Percentiles rank a stretch among this genome's conserved stretches.
Evolutionary conservation across 2,797 vertebrate genomes (phyloP).

Genomic region (Rhinoraja longicauda): DNA sequence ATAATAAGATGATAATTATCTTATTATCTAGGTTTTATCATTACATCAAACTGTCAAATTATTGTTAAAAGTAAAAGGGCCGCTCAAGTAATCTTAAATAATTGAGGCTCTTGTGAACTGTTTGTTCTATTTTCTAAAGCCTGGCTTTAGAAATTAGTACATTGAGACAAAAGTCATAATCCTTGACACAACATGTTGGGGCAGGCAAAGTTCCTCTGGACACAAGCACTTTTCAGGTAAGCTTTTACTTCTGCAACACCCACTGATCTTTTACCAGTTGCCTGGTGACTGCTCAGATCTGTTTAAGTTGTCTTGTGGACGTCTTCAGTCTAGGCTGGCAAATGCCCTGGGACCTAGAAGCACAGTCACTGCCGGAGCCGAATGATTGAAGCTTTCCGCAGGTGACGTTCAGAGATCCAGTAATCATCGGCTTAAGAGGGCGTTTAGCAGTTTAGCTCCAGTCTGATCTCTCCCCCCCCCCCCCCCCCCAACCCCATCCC

Average conservation of each 20-base stretch:
- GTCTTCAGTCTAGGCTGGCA: neutral
- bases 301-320: neutral
- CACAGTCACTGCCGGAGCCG: neutral
- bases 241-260: neutral
- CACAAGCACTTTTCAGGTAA: neutral
- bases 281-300: neutral
- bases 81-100: neutral
- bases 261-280: neutral
- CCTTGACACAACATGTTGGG: neutral
- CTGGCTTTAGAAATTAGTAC: conserved; percentile 17
- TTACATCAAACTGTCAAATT: conserved; percentile 7
- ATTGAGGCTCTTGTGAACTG: neutral
- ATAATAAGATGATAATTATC: neutral
- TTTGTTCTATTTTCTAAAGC: conserved; percentile 24
- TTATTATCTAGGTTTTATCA: neutral
- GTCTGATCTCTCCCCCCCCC: neutral
- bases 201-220: neutral
- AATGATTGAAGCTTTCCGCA: neutral
- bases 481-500: too few relatives aligned
- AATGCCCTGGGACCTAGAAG: neutral
- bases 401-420: neutral
- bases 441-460: neutral
- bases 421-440: conserved; percentile 35
- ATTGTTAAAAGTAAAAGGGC: neutral
- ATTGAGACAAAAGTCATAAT: conserved; percentile 28